Percentiles rank a stretch among this genome's conserved stretches.
Conservation (phyloP, 2,797 vertebrate genomes). For the Pseudochirops corinnae region DNA sequence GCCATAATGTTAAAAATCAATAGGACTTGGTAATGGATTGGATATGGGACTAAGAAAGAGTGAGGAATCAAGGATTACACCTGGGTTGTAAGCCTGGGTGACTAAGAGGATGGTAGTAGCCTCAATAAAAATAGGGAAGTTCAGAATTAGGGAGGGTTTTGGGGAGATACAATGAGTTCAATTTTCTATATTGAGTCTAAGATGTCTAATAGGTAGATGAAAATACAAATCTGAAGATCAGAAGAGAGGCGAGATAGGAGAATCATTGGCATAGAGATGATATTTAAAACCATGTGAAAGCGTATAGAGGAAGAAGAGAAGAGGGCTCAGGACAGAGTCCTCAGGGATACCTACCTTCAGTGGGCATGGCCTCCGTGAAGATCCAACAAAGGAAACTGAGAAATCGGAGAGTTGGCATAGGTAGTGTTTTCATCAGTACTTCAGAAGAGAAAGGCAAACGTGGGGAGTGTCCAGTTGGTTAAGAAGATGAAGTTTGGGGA, state of each 20-base stretch:
- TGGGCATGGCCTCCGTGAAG: neutral
- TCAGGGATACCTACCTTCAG: neutral
- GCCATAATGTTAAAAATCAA: neutral
- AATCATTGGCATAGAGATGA: neutral
- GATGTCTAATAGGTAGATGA: neutral
- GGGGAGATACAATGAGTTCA: neutral
- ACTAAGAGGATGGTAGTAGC: neutral
- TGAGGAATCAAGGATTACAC: neutral
- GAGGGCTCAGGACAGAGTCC: neutral
- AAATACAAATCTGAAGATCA: neutral
- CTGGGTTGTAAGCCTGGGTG: neutral
- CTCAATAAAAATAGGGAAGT: neutral
- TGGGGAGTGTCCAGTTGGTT: neutral
- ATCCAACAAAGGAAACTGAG: neutral
- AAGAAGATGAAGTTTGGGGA: neutral
- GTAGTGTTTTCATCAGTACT: neutral
- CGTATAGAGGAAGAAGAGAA: neutral
- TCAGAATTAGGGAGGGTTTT: neutral
- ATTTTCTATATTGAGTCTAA: neutral
- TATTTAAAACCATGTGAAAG: neutral
- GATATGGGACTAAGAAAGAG: neutral
- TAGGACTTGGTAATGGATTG: neutral
- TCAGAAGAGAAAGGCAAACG: neutral
- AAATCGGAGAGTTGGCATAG: neutral
- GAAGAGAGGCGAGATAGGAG: neutral